Conservation (phyloP, 2,888 invertebrate species). For the Oithona nana region DNA sequence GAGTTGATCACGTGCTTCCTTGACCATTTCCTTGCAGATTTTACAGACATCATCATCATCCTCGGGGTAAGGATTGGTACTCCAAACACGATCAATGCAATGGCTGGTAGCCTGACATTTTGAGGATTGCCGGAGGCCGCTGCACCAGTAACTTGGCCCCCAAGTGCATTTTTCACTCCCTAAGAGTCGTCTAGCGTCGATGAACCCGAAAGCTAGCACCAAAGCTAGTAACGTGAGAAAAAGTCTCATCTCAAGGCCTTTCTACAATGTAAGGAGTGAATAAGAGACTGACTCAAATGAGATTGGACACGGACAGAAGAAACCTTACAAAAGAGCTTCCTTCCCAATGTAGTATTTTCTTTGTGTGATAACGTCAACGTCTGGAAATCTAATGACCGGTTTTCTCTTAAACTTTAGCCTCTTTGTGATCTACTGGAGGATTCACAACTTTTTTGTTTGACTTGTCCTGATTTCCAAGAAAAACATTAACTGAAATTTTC, state of each 20-base stretch:
- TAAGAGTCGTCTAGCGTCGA: conserved; percentile 2
- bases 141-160: conserved; percentile 66
- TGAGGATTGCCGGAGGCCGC: conserved; percentile 36
- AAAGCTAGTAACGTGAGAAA: background rate
- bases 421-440: too few species aligned
- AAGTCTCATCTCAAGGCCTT: too few species aligned
- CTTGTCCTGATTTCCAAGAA: too few species aligned
- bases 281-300: too few species aligned
- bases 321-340: background rate
- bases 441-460: too few species aligned
- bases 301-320: background rate
- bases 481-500: too few species aligned
- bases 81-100: conserved; percentile 16
- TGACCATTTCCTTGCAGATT: conserved; percentile 73
- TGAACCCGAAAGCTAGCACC: background rate
- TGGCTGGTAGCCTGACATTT: conserved; percentile 14
- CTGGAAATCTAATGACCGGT: too few species aligned
- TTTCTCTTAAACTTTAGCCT: too few species aligned
- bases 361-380: too few species aligned
- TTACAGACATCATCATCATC: conserved; percentile 61
- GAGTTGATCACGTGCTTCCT: conserved; percentile 64
- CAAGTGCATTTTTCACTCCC: conserved; percentile 44
- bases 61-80: conserved; percentile 43
- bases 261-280: too few species aligned
- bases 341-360: too few species aligned